phyloP scores from a whole-genome alignment of 2,113 vertebrate genomes.

The Cranoglanis bouderius region DNA sequence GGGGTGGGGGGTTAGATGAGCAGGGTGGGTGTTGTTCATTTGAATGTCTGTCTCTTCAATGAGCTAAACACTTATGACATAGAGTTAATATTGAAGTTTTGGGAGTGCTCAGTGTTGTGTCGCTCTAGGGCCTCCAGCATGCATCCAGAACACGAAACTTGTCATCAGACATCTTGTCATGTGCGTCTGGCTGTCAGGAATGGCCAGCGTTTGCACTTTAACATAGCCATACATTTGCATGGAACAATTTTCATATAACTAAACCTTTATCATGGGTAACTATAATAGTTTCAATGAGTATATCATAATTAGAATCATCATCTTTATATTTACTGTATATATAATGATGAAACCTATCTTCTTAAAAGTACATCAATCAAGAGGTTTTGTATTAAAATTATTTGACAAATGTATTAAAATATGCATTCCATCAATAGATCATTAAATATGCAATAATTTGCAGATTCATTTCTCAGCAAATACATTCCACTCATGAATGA shows the following conservation, averaged over 20 bases:
- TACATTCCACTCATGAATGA: neutral
- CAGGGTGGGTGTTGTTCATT: slow-evolving; percentile 64
- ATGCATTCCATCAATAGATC: neutral
- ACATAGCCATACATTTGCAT: slow-evolving; percentile 1
- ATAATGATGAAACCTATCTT: too few relatives aligned
- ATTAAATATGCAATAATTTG: neutral
- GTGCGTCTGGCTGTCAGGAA: slow-evolving; percentile 58
- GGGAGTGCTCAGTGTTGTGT: slow-evolving; percentile 65
- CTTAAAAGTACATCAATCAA: too few relatives aligned
- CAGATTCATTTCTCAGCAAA: neutral
- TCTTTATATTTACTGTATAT: too few relatives aligned
- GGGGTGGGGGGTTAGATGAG: slow-evolving; percentile 11
- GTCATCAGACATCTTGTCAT: slow-evolving; percentile 71
- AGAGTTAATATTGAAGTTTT: slow-evolving; percentile 74
- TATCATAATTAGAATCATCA: too few relatives aligned
- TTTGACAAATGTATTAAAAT: neutral
- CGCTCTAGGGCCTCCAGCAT: slow-evolving; percentile 52
- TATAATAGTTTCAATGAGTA: neutral
- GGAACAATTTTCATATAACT: neutral
- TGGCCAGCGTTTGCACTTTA: slow-evolving; percentile 58
- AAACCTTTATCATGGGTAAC: neutral
- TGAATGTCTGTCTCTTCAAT: slow-evolving; percentile 73
- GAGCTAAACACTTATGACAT: slow-evolving; percentile 66
- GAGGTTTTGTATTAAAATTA: too few relatives aligned
- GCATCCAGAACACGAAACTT: slow-evolving; percentile 63